phyloP scores from a whole-genome alignment of 2,113 vertebrate species.

The Menidia beryllina region DNA sequence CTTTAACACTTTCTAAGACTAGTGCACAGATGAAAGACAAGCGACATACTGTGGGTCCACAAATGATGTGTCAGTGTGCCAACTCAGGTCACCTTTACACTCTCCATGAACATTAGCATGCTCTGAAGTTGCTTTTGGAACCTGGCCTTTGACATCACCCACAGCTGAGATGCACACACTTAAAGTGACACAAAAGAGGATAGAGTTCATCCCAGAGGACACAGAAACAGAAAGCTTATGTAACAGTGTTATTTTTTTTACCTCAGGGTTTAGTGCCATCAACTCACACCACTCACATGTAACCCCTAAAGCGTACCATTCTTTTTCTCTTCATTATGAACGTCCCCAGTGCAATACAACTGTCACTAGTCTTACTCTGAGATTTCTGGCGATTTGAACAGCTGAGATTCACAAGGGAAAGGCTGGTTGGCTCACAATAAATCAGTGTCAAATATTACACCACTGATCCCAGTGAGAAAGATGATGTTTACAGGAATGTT shows the following conservation, averaged over 20 bases:
- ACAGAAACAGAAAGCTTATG: constrained; percentile 44
- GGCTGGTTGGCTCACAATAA: background rate
- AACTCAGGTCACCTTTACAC: constrained; percentile 9
- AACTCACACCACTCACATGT: constrained; percentile 30
- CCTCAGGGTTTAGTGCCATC: constrained; percentile 32
- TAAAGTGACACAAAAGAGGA: constrained; percentile 45
- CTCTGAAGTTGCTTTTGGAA: constrained; percentile 49
- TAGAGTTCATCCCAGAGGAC: constrained; percentile 18
- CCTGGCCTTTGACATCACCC: constrained; percentile 22
- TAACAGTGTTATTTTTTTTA: constrained; percentile 48
- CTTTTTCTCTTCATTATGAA: constrained; percentile 19
- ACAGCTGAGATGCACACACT: constrained; percentile 31
- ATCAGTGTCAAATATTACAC: constrained; percentile 4
- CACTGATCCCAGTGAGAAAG: background rate
- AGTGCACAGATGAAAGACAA: background rate
- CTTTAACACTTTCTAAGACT: background rate
- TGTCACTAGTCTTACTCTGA: constrained; percentile 40
- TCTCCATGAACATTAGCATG: constrained; percentile 29
- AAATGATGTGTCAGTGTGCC: background rate
- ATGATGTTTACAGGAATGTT: background rate
- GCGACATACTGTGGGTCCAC: background rate
- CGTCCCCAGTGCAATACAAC: constrained; percentile 17
- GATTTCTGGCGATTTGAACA: constrained; percentile 18
- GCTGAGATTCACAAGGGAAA: background rate
- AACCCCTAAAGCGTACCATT: constrained; percentile 24